Base-by-base conservation (phyloP, 2,888 invertebrate species). In the Synergus itoensis region DNA sequence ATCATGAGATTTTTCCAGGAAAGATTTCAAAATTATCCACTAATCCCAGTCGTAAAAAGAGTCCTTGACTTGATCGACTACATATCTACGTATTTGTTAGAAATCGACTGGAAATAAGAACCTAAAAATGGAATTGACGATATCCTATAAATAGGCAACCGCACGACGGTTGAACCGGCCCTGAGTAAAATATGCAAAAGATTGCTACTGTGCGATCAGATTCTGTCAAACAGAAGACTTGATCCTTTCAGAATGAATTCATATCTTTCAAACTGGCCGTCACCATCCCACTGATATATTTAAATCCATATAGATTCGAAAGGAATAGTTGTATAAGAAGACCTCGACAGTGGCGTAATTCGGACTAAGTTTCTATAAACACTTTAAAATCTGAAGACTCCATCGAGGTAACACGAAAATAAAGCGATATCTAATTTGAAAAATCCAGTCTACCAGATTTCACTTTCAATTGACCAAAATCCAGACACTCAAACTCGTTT, bases 181-280 rank as follows among this genome's bases (percentile, higher is more conserved):
- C 60, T 21, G 12, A 60, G 12, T 60, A 28, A 60, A 60, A 60
- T 60, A 60, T 60, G 12, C 60, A 60, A 18, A 60, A 60, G 21
- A 60, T 60, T 21, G 60, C 60, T 21, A 60, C 60, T 21, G 60
- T 28, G 21, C 60, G 12, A 60, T 60, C 60, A 60, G 60, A 60
- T 60, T 60, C 60, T 60, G 60, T 60, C 21, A 60, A 60, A 60
- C 21, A 60, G 60, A 60, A 21, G 60, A 21, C 60, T 60, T 60
- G 21, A 60, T 60, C 21, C 18, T 21, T 60, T 14, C 60, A 11
- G 21, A 21, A 21, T 14, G 21, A 21, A 21, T 21, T 21, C 21
- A 60, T 12, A 60, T 60, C 11, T 60, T 60, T 60, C 21, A 11
- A 60, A 21, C 21, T 60, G 18, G 21, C 60, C 12, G 9, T 5